Conservation (phyloP, 1,140 invertebrate genomes). For the Orius laevigatus region DNA sequence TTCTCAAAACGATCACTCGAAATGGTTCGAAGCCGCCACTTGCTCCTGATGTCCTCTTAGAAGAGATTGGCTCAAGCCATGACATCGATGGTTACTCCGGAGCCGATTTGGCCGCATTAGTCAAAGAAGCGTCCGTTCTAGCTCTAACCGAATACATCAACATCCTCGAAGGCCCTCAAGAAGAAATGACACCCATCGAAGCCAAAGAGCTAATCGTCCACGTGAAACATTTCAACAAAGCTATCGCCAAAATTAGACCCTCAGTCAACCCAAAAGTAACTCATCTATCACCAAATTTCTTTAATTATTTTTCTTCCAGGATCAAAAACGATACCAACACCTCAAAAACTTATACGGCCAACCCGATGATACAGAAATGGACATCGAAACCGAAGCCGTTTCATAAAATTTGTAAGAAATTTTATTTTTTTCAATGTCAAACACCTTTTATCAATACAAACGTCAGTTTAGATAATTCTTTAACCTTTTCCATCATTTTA, state of each 20-base stretch:
- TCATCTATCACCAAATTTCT: too few relatives aligned
- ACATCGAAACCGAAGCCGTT: too few relatives aligned
- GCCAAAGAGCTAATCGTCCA: slow-evolving; percentile 28
- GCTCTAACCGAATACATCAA: slow-evolving; percentile 48
- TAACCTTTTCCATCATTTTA: too few relatives aligned
- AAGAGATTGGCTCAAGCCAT: slow-evolving; percentile 41
- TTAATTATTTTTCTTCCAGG: too few relatives aligned
- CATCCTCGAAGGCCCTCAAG: slow-evolving; percentile 24
- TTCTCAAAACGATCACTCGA: slow-evolving; percentile 79
- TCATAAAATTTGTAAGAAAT: too few relatives aligned
- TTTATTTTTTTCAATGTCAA: too few relatives aligned
- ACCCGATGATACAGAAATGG: too few relatives aligned
- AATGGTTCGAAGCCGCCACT: slow-evolving; percentile 61
- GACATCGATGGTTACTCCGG: slow-evolving; percentile 71
- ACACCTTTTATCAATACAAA: too few relatives aligned
- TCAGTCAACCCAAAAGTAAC: slow-evolving; percentile 42
- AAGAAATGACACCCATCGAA: slow-evolving; percentile 21
- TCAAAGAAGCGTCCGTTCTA: slow-evolving; percentile 64
- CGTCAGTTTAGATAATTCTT: too few relatives aligned
- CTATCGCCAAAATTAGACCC: slow-evolving; percentile 57
- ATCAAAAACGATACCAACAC: too few relatives aligned
- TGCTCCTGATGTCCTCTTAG: slow-evolving; percentile 57
- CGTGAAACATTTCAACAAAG: slow-evolving; percentile 38
- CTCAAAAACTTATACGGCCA: too few relatives aligned
- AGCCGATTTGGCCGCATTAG: slow-evolving; percentile 77